Conservation (phyloP, 1,140 invertebrate species). For the Coptotermes formosanus region DNA sequence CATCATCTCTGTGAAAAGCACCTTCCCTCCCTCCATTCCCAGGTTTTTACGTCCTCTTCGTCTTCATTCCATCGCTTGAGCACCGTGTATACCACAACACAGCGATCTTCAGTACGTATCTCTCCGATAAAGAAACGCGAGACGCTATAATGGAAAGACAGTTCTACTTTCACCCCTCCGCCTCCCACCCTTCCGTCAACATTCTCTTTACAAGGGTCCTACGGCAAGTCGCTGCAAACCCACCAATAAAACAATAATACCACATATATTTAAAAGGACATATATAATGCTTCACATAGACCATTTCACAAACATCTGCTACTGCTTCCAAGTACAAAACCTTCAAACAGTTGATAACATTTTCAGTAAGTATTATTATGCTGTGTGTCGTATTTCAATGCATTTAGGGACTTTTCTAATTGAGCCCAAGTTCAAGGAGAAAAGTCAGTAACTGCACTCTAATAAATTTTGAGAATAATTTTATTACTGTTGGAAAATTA, state of each 20-base stretch:
- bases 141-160: neutral
- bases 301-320: neutral
- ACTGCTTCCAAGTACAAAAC: neutral
- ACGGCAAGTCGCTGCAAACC: neutral
- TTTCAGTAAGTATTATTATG: too few species aligned
- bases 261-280: neutral
- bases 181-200: neutral
- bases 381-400: too few species aligned
- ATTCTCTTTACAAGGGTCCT: neutral
- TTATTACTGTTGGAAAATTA: too few species aligned
- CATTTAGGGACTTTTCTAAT: too few species aligned
- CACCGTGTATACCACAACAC: neutral
- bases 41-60: neutral
- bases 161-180: neutral
- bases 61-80: neutral
- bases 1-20: neutral
- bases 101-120: neutral
- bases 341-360: too few species aligned
- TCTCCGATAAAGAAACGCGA: neutral
- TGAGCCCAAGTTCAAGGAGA: too few species aligned
- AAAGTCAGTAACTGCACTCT: too few species aligned
- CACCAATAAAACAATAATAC: constrained; percentile 11
- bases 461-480: too few species aligned
- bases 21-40: neutral
- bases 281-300: neutral